These are phyloP conservation scores for Hydrolagus colliei DNA, from an alignment of 2,797 vertebrate species.

Conservation along the genomic window DNA sequence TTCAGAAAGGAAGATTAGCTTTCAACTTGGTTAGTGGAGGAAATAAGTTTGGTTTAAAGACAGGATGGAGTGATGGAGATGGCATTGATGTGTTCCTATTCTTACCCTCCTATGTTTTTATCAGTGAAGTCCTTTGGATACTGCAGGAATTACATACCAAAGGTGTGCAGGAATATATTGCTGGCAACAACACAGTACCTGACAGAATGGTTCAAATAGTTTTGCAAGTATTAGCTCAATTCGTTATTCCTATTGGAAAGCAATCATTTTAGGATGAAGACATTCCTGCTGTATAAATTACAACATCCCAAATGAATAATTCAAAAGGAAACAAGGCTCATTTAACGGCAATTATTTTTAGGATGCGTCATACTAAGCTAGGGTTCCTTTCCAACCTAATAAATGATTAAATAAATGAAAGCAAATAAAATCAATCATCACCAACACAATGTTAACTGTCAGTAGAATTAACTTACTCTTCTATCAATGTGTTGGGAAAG, in stretches of 20 bases:
- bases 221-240: background rate
- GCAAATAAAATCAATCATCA: conserved; percentile 9
- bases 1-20: background rate
- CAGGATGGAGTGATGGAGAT: background rate
- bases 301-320: background rate
- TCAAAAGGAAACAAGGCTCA: background rate
- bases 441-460: background rate
- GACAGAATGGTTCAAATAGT: background rate
- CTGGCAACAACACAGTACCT: background rate
- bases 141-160: background rate
- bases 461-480: too few relatives aligned
- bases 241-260: background rate
- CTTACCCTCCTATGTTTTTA: background rate
- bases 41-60: background rate
- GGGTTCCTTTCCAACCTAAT: conserved; percentile 11
- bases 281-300: background rate
- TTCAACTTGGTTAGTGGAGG: background rate
- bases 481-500: too few relatives aligned
- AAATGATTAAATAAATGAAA: background rate
- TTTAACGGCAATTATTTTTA: background rate
- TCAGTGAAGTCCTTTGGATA: background rate
- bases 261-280: conserved; percentile 4
- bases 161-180: background rate
- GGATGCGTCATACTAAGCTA: background rate
- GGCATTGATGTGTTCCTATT: background rate